Conservation (phyloP, 2,113 vertebrate genomes). For the Hippocampus zosterae region DNA sequence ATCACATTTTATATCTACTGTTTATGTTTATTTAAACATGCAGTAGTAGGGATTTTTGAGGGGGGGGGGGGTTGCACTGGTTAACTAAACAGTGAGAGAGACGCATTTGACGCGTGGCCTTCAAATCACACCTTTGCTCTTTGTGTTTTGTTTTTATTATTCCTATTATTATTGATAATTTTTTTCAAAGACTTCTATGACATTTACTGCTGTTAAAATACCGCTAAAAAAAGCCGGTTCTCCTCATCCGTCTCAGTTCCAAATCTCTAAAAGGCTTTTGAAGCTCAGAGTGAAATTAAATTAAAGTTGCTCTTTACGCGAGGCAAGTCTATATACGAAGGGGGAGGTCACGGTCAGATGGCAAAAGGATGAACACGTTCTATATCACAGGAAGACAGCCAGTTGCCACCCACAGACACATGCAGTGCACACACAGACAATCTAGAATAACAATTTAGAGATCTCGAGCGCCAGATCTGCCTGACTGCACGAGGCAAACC, state of each 20-base stretch:
- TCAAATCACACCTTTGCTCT: no score
- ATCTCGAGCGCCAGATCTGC: conserved; percentile 61
- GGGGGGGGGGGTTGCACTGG: no score
- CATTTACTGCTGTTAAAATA: neutral
- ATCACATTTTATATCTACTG: conserved; percentile 21
- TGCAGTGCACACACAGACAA: conserved; percentile 49
- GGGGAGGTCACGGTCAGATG: conserved; percentile 13
- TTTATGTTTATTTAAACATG: conserved; percentile 13
- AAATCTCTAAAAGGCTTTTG: neutral
- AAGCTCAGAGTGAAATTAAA: neutral
- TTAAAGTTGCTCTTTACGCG: neutral
- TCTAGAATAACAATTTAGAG: conserved; percentile 64
- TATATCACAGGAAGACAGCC: conserved; percentile 7
- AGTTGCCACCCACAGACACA: conserved; percentile 58
- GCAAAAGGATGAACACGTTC: conserved; percentile 17
- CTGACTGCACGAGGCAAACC: conserved; percentile 59
- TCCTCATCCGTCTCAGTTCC: neutral
- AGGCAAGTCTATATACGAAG: conserved; percentile 2
- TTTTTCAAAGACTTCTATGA: no score
- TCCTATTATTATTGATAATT: no score
- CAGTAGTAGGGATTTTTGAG: neutral
- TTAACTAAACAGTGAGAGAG: no score
- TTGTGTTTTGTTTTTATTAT: no score
- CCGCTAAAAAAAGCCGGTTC: neutral
- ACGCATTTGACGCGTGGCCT: no score